Conservation (phyloP, 2,797 vertebrate genomes). For the Pseudomugil gertrudae region DNA sequence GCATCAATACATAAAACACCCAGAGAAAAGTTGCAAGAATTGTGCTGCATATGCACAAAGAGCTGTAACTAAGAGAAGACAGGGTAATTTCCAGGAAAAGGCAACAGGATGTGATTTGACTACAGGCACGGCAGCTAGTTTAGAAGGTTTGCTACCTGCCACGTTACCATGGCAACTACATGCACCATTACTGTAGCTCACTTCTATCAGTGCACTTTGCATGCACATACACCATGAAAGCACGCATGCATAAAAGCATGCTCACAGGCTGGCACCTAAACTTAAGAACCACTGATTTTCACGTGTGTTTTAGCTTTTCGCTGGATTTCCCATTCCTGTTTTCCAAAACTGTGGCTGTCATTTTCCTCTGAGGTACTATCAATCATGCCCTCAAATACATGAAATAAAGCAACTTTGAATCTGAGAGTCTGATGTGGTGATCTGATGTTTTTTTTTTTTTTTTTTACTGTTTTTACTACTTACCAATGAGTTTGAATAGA, state of each 20-base stretch:
- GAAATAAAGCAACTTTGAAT: conserved; percentile 48
- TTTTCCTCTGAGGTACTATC: conserved; percentile 46
- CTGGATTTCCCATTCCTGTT: conserved; percentile 38
- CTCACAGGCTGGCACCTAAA: conserved; percentile 12
- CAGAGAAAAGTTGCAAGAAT: not conserved
- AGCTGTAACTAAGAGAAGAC: not conserved
- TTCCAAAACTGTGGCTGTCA: conserved; percentile 22
- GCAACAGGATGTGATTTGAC: conserved; percentile 70
- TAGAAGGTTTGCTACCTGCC: conserved; percentile 20
- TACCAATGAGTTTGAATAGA: conserved; percentile 29
- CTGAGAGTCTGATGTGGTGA: conserved; percentile 46
- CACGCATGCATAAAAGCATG: conserved; percentile 15
- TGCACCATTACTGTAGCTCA: conserved; percentile 19
- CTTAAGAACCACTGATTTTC: conserved; percentile 29
- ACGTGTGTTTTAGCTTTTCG: conserved; percentile 50
- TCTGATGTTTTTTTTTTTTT: conserved; percentile 36
- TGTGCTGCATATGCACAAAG: not conserved
- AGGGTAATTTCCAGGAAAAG: conserved; percentile 39
- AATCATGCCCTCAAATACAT: conserved; percentile 26
- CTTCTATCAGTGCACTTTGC: conserved; percentile 41
- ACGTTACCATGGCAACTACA: conserved; percentile 46
- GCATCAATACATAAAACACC: not conserved
- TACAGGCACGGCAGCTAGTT: conserved; percentile 31
- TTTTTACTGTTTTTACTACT: too few relatives aligned
- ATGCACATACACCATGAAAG: conserved; percentile 33